Evolutionary conservation across 2,888 invertebrate genomes (phyloP), one percentile per base, ranked within the genome.

Genomic region (Tinea pellionella): DNA sequence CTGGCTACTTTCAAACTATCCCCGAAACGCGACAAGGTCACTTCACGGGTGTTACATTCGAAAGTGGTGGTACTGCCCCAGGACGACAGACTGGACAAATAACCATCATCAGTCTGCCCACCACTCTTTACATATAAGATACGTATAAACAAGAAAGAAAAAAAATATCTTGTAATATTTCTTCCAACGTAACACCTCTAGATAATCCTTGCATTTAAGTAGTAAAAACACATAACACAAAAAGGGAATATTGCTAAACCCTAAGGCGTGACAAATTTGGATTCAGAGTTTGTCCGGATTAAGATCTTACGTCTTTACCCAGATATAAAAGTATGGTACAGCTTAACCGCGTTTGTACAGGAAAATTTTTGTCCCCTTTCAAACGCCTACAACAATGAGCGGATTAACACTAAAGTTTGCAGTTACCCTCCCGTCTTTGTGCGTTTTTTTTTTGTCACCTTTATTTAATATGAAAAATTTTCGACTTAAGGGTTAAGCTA

Each of bases 191-290:
- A 24, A 24, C 2, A 24, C 2, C 6, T 2, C 24, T 2, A 24
- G 24, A 6, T 37, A 37, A 37, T 37, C 37, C 37, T 37, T 12
- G n/a, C 37, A 37, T 2, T 37, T 37, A 37, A 37, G 4, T 37
- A 37, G 6, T n/a, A 9, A 37, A 37, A 37, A n/a, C 2, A 12
- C n/a, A 37, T 37, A 37, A 37, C 37, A 9, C 37, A 37, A 37
- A 37, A 37, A 37, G 37, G 37, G 37, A 47, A 47, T 15, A 47
- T 47, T 15, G 47, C 47, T 47, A 47, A 16, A 8, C 47, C 47
- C 47, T n/a, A 47, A 47, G 47, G 15, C 47, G 47, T 47, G 47
- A 47, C 47, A 47, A 47, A 47, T 47, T 47, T 47, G 47, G 47
- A 16, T 47, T 47, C 13, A 15, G 15, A 47, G 47, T 47, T 47